Evolutionary conservation across 1,140 invertebrate species (phyloP), one percentile per base, ranked within the genome.

Genomic region (Archegozetes longisetosus): DNA sequence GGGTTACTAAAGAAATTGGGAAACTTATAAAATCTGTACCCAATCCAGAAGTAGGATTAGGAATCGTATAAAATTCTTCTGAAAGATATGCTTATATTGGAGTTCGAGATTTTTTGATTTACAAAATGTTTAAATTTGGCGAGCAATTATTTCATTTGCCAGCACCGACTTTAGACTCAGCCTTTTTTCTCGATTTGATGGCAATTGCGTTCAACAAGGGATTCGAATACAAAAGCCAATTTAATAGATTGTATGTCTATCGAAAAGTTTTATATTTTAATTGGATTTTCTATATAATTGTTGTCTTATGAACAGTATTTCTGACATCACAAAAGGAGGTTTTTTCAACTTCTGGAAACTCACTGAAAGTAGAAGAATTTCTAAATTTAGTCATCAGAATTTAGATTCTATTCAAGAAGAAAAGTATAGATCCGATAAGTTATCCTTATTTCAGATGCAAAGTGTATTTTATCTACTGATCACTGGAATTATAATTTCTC

Each of bases 201-300:
- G 28, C n/a, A 14, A 46, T 58, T 50, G 46, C 57, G 6, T 6
- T 58, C 1, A 23, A 47, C 4, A 17, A 25, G 12, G n/a, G n/a
- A 4, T 58, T 58, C 23, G 1, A 2, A 51, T 46, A 58, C 25
- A 50, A 24, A 13, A 23, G 49, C 4, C 2, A 26, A 27, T 58
- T 58, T 46, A 46, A 58, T 51, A 13, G 12, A 27, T 17, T 26
- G 57, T 58, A 53, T n/a, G n/a, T n/a, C n/a, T n/a, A n/a, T n/a
- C n/a, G n/a, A n/a, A n/a, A n/a, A n/a, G n/a, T n/a, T n/a, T n/a
- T n/a, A n/a, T n/a, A n/a, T n/a, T n/a, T n/a, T n/a, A n/a, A n/a
- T n/a, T n/a, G n/a, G n/a, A n/a, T n/a, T n/a, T n/a, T n/a, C n/a
- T n/a, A n/a, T n/a, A n/a, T n/a, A n/a, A n/a, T n/a, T n/a, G n/a